These are phyloP conservation scores for Palythoa heliodiscus DNA, from an alignment of 92 coral and sea anemone genomes.

Conservation along the genomic window DNA sequence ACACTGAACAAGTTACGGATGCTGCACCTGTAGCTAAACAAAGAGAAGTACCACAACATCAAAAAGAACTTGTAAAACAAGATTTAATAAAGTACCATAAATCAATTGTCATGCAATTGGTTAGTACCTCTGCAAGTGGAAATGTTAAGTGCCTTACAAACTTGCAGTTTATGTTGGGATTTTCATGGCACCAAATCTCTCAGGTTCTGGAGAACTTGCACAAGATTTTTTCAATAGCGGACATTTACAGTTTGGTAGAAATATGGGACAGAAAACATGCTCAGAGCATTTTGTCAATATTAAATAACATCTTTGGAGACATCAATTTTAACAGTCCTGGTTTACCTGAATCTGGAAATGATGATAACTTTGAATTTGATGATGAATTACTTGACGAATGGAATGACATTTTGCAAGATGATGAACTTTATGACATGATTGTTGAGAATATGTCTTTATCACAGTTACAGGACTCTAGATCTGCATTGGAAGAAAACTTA, in stretches of 20 bases:
- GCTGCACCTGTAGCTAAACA: no score
- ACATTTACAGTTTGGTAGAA: conserved; percentile 57
- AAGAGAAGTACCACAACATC: conserved; percentile 37
- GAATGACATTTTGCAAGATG: conserved; percentile 70
- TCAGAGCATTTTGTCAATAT: conserved; percentile 34
- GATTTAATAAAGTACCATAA: conserved; percentile 53
- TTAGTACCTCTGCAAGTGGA: conserved; percentile 56
- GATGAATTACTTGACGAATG: conserved; percentile 74
- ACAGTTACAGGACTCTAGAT: conserved; percentile 25
- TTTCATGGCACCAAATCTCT: conserved; percentile 63
- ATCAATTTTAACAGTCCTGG: not conserved
- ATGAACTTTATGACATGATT: conserved; percentile 67
- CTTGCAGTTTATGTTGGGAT: conserved; percentile 62
- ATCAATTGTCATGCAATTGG: conserved; percentile 43
- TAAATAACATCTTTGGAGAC: conserved; percentile 49
- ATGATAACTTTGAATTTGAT: conserved; percentile 35
- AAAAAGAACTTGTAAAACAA: conserved; percentile 38
- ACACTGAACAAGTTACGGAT: no score
- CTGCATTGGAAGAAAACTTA: not conserved
- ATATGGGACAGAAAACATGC: conserved; percentile 73
- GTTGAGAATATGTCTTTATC: conserved; percentile 50
- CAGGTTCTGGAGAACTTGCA: conserved; percentile 52
- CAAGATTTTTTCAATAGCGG: conserved; percentile 48
- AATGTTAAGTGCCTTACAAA: conserved; percentile 60
- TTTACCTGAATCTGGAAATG: not conserved